phyloP scores from a whole-genome alignment of 2,797 vertebrate genomes.

The Eurystomus glaucurus region DNA sequence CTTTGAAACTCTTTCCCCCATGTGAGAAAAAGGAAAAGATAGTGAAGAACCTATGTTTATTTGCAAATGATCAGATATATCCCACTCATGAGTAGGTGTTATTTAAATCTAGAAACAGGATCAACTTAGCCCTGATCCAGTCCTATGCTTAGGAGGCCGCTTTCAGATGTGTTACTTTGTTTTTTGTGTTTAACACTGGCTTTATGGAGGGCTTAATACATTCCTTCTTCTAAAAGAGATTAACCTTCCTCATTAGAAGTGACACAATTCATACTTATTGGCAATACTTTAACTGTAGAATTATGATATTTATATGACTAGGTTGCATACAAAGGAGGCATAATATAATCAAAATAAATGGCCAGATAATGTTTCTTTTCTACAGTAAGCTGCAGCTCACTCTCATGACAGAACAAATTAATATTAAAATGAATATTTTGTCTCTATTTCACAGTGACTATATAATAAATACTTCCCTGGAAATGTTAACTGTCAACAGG shows the following conservation, averaged over 20 bases:
- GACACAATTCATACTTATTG: not conserved
- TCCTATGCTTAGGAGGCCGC: not conserved
- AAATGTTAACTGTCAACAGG: constrained; percentile 29
- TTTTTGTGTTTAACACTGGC: not conserved
- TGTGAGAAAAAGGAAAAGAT: not conserved
- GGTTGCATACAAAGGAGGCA: not conserved
- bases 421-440: not conserved
- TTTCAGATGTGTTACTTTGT: not conserved
- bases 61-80: not conserved
- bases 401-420: not conserved
- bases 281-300: not conserved
- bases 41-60: not conserved
- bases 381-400: not conserved
- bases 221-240: not conserved
- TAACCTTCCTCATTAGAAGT: not conserved
- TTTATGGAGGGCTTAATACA: not conserved
- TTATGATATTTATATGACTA: not conserved
- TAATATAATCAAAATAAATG: not conserved
- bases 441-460: not conserved
- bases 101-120: not conserved
- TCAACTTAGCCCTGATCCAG: not conserved
- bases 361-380: not conserved
- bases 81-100: accelerated
- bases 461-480: constrained; percentile 25
- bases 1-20: not conserved